Conservation (phyloP, 2,797 vertebrate species). For the Anabacerthia variegaticeps region DNA sequence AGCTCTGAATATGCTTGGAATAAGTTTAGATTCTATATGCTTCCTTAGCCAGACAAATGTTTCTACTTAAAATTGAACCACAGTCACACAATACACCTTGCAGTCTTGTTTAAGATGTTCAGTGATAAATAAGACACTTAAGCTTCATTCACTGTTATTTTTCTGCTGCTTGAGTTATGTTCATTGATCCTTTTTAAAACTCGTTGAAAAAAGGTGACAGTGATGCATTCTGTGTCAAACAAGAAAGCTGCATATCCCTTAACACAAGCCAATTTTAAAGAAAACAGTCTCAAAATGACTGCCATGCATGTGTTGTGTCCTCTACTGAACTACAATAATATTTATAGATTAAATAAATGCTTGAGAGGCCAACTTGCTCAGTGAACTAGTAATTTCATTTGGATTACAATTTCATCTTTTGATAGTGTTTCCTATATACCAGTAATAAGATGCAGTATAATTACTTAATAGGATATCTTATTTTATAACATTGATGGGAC, state of each 20-base stretch:
- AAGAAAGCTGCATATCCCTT: background rate
- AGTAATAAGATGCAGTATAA: background rate
- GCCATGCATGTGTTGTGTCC: background rate
- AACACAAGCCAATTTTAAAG: background rate
- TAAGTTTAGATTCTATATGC: background rate
- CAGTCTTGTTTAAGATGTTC: background rate
- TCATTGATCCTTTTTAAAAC: background rate
- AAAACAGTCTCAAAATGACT: background rate
- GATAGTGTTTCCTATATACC: background rate
- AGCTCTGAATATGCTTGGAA: background rate
- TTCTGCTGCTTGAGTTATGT: background rate
- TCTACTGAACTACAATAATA: background rate
- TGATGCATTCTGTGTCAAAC: background rate
- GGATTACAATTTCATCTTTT: fast-evolving
- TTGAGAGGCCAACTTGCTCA: background rate
- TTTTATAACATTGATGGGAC: background rate
- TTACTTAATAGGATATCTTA: background rate
- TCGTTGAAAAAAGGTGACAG: background rate
- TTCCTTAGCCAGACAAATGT: background rate
- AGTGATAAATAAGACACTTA: background rate
- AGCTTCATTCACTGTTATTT: background rate
- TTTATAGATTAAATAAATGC: background rate
- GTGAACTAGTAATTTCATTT: background rate
- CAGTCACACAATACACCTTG: background rate
- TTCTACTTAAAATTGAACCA: background rate